phyloP scores from a whole-genome alignment of 2,113 vertebrate genomes.

The Brevimyrus niger region DNA sequence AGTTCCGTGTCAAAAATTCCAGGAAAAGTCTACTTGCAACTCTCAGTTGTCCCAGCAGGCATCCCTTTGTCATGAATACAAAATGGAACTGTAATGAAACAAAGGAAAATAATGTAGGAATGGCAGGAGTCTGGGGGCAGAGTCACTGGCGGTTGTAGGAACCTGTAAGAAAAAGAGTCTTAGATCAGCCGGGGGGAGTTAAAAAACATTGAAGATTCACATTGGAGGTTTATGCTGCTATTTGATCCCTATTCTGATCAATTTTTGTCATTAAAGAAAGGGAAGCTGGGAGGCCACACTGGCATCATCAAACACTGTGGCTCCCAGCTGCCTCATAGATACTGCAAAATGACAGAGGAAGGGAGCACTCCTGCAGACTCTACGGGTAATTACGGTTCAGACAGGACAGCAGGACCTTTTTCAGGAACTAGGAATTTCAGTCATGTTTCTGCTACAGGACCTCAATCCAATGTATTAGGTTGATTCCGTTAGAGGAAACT shows the following conservation, averaged over 20 bases:
- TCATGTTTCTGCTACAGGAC: background rate
- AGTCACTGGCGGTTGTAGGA: constrained; percentile 68
- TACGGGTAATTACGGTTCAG: background rate
- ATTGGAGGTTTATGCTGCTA: background rate
- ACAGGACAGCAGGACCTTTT: background rate
- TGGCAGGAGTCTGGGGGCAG: constrained; percentile 29
- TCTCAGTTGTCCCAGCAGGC: constrained; percentile 41
- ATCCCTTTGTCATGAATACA: constrained; percentile 28
- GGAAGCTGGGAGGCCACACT: background rate
- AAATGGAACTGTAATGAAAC: constrained; percentile 26
- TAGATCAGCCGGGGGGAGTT: background rate
- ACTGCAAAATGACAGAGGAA: background rate
- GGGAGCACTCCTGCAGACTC: background rate
- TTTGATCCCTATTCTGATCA: background rate
- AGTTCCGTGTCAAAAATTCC: constrained; percentile 14
- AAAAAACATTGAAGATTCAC: background rate
- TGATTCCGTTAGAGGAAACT: background rate
- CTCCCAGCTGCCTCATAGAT: background rate
- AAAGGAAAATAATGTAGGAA: constrained; percentile 35
- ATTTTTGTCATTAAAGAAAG: background rate
- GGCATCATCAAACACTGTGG: background rate
- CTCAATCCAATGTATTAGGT: background rate
- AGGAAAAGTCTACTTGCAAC: constrained; percentile 27
- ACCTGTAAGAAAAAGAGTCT: constrained; percentile 46
- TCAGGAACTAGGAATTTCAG: background rate